phyloP scores from a whole-genome alignment of 2,797 vertebrate species.

The Coranthus polyacanthus region DNA sequence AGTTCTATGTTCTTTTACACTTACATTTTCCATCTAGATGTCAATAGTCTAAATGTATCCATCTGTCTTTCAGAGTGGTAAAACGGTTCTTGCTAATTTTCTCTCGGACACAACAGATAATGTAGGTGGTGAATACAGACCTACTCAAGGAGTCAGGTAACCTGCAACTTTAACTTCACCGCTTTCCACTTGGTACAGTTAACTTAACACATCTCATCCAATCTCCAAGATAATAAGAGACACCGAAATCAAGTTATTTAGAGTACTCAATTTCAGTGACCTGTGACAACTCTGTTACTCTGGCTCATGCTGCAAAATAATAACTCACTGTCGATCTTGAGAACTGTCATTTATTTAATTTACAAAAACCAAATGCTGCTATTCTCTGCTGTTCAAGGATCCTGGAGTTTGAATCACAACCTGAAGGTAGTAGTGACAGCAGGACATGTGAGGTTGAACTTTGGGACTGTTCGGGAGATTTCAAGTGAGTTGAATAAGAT shows the following conservation, averaged over 20 bases:
- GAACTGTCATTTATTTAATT: background rate
- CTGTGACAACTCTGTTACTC: too few species aligned
- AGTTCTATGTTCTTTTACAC: background rate
- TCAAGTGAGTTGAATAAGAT: conserved; percentile 85
- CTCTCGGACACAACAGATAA: conserved; percentile 90
- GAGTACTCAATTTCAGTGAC: too few species aligned
- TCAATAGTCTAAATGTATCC: background rate
- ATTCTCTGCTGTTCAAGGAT: conserved; percentile 84
- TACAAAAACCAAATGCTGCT: background rate
- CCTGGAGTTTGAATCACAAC: conserved; percentile 93
- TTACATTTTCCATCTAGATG: background rate
- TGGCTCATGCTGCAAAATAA: too few species aligned
- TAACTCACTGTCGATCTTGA: background rate
- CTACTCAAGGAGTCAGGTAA: conserved; percentile 95
- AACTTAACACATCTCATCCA: background rate
- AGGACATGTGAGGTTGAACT: conserved; percentile 92
- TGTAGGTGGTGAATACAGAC: conserved; percentile 89
- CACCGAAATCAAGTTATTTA: too few species aligned
- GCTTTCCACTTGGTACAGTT: background rate
- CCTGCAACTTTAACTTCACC: background rate
- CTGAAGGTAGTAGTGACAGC: conserved; percentile 80
- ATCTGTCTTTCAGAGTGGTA: conserved; percentile 88
- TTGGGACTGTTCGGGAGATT: conserved; percentile 96
- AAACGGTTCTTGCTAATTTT: conserved; percentile 93
- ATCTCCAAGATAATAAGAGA: too few species aligned